Evolutionary conservation across 92 coral and sea anemone genomes (phyloP).

Genomic region (Montipora capitata): DNA sequence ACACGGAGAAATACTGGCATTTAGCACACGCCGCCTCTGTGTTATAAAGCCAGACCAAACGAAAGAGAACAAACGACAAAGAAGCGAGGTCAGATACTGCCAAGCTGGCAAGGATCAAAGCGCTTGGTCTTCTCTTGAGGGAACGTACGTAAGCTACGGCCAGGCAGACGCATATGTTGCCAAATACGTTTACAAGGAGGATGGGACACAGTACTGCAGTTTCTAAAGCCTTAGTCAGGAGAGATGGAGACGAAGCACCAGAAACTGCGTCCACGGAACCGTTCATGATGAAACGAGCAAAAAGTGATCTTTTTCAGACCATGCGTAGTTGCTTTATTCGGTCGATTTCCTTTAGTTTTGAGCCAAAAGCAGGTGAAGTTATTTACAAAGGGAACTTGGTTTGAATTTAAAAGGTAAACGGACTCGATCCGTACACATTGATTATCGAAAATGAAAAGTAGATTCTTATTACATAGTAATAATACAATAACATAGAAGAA

Average conservation of each 20-base stretch:
- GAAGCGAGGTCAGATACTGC: not conserved
- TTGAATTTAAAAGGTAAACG: no score
- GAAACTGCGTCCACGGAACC: not conserved
- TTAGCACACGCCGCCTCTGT: conserved; percentile 13
- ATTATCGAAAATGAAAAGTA: no score
- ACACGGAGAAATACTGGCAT: conserved; percentile 7
- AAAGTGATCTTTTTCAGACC: no score
- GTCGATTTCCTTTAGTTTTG: no score
- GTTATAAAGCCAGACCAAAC: conserved; percentile 4
- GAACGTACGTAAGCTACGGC: not conserved
- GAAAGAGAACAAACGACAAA: not conserved
- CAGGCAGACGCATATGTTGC: conserved; percentile 11
- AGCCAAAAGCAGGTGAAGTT: no score
- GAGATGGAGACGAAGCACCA: not conserved
- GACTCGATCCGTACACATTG: no score
- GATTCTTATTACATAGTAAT: no score
- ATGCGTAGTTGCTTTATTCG: no score
- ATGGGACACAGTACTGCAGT: conserved; percentile 12
- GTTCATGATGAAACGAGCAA: no score
- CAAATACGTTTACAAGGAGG: conserved; percentile 20
- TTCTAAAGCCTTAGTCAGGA: conserved; percentile 18
- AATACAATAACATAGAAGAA: no score
- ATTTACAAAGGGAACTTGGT: no score
- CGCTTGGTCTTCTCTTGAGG: conserved; percentile 4
- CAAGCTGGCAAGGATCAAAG: not conserved